phyloP scores from a whole-genome alignment of 2,113 vertebrate genomes.

The Bombycilla garrulus region DNA sequence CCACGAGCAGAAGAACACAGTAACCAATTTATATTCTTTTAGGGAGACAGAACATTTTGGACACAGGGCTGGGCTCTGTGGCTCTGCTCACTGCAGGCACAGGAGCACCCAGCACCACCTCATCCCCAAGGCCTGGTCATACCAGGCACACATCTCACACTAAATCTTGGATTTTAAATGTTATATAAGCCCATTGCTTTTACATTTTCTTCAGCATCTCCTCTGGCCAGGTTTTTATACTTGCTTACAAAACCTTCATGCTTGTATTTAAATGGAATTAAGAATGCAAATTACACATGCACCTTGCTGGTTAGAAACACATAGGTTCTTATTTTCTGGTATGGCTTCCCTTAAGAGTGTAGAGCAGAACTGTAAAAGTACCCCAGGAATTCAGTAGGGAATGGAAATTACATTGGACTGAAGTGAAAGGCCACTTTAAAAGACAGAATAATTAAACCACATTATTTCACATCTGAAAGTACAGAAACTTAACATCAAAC shows the following conservation, averaged over 20 bases:
- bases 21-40: not conserved
- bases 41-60: not conserved
- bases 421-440: not conserved
- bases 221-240: not conserved
- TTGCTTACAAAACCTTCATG: not conserved
- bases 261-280: not conserved
- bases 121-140: not conserved
- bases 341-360: not conserved
- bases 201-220: not conserved
- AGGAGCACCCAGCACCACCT: not conserved
- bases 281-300: not conserved
- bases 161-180: not conserved
- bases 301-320: not conserved
- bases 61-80: accelerated
- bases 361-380: not conserved
- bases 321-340: not conserved
- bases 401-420: not conserved
- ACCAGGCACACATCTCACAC: not conserved
- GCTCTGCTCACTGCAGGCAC: not conserved
- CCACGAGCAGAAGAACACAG: not conserved
- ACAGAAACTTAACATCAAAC: not conserved
- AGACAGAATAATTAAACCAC: not conserved
- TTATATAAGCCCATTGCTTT: not conserved
- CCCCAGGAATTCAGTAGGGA: not conserved
- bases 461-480: not conserved